Conservation (phyloP, 2,113 vertebrate genomes). For the Ifrita kowaldi region DNA sequence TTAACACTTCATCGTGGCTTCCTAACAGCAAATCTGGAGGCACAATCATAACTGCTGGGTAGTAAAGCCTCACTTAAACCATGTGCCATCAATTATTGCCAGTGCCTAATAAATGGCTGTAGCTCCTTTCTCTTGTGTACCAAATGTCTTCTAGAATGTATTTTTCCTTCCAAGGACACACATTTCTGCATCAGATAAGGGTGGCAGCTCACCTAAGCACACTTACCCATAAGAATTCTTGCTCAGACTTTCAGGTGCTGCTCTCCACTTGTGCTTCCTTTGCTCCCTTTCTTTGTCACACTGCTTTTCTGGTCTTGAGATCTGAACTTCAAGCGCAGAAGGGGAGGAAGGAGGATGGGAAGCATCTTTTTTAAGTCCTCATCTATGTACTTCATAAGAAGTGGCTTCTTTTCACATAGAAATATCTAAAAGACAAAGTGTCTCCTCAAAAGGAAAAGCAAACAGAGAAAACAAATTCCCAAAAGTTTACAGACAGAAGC, state of each 20-base stretch:
- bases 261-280: not conserved
- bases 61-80: not conserved
- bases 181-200: not conserved
- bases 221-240: not conserved
- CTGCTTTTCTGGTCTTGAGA: not conserved
- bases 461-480: not conserved
- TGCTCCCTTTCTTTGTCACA: not conserved
- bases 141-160: not conserved
- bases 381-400: not conserved
- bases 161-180: not conserved
- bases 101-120: not conserved
- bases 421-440: not conserved
- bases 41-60: not conserved
- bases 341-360: not conserved
- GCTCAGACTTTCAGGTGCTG: not conserved
- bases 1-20: rapidly evolving
- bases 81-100: not conserved
- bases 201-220: not conserved
- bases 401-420: not conserved
- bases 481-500: not conserved
- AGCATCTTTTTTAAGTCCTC: not conserved
- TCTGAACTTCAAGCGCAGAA: not conserved
- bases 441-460: not conserved
- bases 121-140: not conserved
- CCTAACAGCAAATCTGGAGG: not conserved